Conservation (phyloP, 1,140 invertebrate species). For the Nephila pilipes region DNA sequence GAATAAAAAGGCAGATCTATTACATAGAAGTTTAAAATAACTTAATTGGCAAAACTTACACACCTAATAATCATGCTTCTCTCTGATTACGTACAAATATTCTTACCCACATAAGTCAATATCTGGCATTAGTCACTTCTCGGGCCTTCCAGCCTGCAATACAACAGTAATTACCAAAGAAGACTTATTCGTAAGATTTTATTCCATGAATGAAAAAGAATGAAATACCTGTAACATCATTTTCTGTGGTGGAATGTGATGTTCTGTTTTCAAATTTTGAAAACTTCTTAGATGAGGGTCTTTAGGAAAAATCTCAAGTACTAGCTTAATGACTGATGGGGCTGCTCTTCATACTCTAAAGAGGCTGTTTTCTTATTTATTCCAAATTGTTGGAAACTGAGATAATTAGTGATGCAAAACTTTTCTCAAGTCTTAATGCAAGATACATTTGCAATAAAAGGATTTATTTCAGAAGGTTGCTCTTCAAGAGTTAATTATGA, state of each 20-base stretch:
- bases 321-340: neutral
- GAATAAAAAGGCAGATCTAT: too few relatives aligned
- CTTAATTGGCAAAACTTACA: too few relatives aligned
- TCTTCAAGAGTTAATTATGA: neutral
- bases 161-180: neutral
- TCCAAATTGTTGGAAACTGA: neutral
- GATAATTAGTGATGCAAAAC: constrained; percentile 1
- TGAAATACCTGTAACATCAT: neutral
- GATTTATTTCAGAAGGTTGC: neutral
- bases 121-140: too few relatives aligned
- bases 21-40: too few relatives aligned
- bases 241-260: neutral
- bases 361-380: neutral
- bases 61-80: too few relatives aligned
- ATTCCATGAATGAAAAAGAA: neutral
- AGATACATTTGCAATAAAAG: neutral
- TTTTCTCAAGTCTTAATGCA: neutral
- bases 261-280: neutral
- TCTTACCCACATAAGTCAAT: too few relatives aligned
- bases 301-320: neutral
- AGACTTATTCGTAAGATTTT: neutral
- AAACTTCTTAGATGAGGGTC: neutral
- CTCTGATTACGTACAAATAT: too few relatives aligned
- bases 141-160: too few relatives aligned
- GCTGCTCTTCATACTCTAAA: neutral